A percentile compares a stretch with the other conserved stretches of the same genome.
Conservation (phyloP, 1,140 invertebrate genomes). For the Globodera ellingtonae region DNA sequence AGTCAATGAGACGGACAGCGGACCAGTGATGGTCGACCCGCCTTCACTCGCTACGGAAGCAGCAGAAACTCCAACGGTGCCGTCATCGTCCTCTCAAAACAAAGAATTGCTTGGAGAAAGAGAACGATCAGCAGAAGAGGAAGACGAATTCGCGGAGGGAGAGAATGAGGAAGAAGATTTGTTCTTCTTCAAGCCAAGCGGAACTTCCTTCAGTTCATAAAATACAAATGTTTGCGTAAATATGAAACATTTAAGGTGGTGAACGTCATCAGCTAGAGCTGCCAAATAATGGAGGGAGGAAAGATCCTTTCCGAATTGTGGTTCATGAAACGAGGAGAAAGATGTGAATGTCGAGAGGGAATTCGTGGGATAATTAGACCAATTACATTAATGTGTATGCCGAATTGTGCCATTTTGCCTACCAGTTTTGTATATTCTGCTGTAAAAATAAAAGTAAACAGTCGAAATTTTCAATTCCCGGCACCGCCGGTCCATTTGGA, state of each 20-base stretch:
- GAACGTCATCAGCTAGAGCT: conserved; percentile 4
- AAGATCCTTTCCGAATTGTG: conserved; percentile 30
- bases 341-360: conserved; percentile 5
- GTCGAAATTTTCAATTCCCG: too few species aligned
- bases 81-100: not conserved
- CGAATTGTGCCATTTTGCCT: not conserved
- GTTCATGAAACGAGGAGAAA: conserved; percentile 18
- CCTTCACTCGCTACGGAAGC: not conserved
- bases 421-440: not conserved
- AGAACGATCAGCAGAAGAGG: not conserved
- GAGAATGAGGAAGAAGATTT: conserved; percentile 35
- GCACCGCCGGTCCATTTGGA: too few species aligned
- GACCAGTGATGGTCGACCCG: not conserved
- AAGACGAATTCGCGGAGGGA: conserved; percentile 19
- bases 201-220: not conserved
- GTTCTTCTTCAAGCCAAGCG: conserved; percentile 34
- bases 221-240: not conserved
- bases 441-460: not conserved
- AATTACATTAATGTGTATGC: conserved; percentile 2
- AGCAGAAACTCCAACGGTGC: not conserved
- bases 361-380: conserved; percentile 11
- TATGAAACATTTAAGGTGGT: not conserved
- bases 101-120: not conserved
- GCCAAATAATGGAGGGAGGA: not conserved
- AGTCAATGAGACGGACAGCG: conserved; percentile 11